Conservation (phyloP, 2,113 vertebrate species). For the Chloropsis cyanopogon region DNA sequence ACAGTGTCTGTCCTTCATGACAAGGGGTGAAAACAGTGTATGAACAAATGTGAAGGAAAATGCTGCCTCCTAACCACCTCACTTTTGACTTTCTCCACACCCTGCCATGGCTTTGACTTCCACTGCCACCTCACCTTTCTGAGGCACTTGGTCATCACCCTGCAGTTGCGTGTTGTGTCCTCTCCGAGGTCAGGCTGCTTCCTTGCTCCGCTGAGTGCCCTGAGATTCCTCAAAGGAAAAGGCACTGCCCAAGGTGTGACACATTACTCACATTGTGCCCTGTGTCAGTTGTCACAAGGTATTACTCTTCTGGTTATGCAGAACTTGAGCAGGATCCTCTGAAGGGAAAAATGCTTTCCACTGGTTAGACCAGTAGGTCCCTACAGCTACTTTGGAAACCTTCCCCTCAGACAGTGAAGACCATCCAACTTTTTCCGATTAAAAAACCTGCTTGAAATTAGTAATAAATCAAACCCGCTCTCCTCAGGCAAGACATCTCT, state of each 20-base stretch:
- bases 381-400: background rate
- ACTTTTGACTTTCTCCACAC: background rate
- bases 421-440: slow-evolving; percentile 12
- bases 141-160: background rate
- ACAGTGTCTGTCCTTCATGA: background rate
- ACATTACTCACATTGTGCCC: background rate
- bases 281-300: background rate
- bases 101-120: background rate
- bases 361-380: background rate
- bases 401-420: background rate
- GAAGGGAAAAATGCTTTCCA: slow-evolving; percentile 8
- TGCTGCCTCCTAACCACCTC: background rate
- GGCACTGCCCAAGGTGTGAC: background rate
- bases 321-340: slow-evolving; percentile 5
- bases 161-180: background rate
- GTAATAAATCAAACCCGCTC: slow-evolving; percentile 34
- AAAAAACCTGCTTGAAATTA: slow-evolving; percentile 48
- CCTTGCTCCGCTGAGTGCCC: background rate
- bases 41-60: background rate
- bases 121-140: background rate
- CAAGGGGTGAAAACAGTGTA: background rate
- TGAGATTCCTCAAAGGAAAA: background rate
- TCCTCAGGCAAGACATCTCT: slow-evolving; percentile 62
- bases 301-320: background rate
- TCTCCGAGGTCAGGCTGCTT: background rate